Conservation (phyloP, 1,140 invertebrate genomes). For the Bombus confusus region DNA sequence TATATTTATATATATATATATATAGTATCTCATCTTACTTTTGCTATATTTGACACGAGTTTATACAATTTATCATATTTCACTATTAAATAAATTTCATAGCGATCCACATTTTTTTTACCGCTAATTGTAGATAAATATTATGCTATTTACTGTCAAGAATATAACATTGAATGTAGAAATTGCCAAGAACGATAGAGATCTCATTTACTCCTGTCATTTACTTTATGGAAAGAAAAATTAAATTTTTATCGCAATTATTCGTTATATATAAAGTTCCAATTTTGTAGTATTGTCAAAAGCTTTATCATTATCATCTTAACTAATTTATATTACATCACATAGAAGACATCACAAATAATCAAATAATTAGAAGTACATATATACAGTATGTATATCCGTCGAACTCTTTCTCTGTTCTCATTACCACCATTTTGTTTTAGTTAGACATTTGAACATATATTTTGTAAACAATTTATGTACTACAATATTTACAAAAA, state of each 20-base stretch:
- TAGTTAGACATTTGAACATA: slow-evolving; percentile 4
- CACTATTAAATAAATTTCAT: not conserved
- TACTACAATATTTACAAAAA: not conserved
- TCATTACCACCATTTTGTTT: slow-evolving; percentile 41
- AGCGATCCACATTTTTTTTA: not conserved
- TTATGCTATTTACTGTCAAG: not conserved
- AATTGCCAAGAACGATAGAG: too few species aligned
- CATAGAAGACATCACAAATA: not conserved
- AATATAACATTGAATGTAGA: too few species aligned
- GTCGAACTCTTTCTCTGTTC: not conserved
- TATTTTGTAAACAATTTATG: not conserved
- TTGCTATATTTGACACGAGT: not conserved
- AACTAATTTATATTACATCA: not conserved
- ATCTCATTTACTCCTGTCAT: too few species aligned
- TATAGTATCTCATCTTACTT: too few species aligned
- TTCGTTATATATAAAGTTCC: not conserved
- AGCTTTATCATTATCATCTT: not conserved
- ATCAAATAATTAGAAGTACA: not conserved
- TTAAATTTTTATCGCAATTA: not conserved
- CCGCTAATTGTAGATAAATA: not conserved
- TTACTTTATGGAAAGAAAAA: not conserved
- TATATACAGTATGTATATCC: too few species aligned
- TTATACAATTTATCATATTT: not conserved
- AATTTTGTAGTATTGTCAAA: not conserved
- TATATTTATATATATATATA: not conserved